phyloP scores from a whole-genome alignment of 2,888 invertebrate species.

The Oconnorella tubifera region DNA sequence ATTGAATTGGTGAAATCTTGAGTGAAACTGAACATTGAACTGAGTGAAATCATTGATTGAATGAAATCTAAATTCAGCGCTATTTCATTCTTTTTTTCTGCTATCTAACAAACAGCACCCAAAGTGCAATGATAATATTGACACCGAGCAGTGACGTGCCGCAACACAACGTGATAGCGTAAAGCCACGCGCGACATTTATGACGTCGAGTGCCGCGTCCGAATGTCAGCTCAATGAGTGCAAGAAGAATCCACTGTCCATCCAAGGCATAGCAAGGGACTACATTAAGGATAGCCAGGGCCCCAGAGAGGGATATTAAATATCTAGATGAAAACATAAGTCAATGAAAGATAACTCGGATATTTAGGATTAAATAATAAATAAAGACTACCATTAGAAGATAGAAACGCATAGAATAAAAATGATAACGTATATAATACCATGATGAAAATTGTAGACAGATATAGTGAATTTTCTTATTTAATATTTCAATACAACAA shows the following conservation, averaged over 20 bases:
- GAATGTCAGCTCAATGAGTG: conserved; percentile 53
- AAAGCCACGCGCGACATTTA: conserved; percentile 62
- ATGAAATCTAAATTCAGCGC: too few species aligned
- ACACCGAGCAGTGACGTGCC: conserved; percentile 70
- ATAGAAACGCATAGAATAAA: neutral
- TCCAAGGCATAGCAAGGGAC: conserved; percentile 90
- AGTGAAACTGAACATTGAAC: too few species aligned
- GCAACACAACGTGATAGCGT: conserved; percentile 68
- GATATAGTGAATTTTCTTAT: too few species aligned
- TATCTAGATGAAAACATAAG: too few species aligned
- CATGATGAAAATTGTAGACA: too few species aligned
- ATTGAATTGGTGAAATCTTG: too few species aligned
- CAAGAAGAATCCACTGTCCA: conserved; percentile 79
- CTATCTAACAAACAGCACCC: conserved; percentile 43
- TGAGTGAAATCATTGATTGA: too few species aligned
- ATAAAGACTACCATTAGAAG: neutral
- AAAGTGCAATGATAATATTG: conserved; percentile 64
- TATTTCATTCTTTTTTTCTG: too few species aligned
- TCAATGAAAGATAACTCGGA: too few species aligned
- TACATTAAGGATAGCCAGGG: conserved; percentile 83
- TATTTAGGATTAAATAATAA: too few species aligned
- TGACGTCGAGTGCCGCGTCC: conserved; percentile 43
- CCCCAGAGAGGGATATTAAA: conserved; percentile 75
- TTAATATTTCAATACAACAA: too few species aligned
- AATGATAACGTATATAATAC: too few species aligned